A percentile compares a stretch with the other conserved stretches of the same genome.
Conservation (phyloP, 2,113 vertebrate genomes). For the Eulacestoma nigropectus region DNA sequence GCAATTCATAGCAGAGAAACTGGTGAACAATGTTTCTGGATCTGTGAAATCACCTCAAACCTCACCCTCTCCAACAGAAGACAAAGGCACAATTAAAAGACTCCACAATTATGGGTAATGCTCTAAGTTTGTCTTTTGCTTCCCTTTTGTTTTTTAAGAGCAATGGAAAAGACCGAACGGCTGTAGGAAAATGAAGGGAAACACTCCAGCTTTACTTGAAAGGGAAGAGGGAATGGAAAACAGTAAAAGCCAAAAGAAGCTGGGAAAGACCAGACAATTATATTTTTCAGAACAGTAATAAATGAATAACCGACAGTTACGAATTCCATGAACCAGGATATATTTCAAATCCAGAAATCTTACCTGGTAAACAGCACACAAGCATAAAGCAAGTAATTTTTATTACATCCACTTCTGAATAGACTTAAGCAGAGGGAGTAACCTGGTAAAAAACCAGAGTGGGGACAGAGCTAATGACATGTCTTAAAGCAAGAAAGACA, state of each 20-base stretch:
- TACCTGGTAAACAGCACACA: neutral
- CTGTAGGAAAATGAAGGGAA: neutral
- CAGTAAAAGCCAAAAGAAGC: neutral
- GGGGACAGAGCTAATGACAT: constrained; percentile 41
- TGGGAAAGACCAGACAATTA: neutral
- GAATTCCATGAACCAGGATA: neutral
- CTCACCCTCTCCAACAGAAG: neutral
- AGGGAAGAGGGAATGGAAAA: neutral
- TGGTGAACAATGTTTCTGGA: neutral
- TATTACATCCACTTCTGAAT: neutral
- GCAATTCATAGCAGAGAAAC: neutral
- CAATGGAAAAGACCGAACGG: neutral
- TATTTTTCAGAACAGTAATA: neutral
- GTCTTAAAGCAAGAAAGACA: constrained; percentile 25
- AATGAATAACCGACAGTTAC: neutral
- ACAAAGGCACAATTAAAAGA: neutral
- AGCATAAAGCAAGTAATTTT: neutral
- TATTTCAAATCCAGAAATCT: neutral
- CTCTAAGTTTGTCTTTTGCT: neutral
- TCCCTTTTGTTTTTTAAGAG: neutral
- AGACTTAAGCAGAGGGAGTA: constrained; percentile 11
- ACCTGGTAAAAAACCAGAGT: neutral
- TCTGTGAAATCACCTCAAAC: neutral
- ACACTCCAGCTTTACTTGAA: neutral
- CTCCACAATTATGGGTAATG: neutral